Percentiles rank a stretch among this genome's conserved stretches.
These are phyloP conservation scores for Pristis pectinata DNA, from an alignment of 2,797 vertebrate genomes.

Conservation along the genomic window DNA sequence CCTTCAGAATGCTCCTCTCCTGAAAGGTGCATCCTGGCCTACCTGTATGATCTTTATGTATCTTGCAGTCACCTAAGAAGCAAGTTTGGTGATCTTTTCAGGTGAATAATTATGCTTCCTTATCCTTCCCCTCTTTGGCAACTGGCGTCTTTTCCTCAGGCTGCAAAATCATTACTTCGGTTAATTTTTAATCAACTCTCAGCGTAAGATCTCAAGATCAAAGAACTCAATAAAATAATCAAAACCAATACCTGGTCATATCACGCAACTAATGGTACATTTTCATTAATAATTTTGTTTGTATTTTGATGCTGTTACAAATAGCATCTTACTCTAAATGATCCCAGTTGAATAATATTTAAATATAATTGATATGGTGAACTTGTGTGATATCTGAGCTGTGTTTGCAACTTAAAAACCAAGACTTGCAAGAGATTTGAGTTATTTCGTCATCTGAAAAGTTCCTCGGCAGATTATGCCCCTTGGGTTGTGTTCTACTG, in stretches of 20 bases:
- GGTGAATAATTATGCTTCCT: slow-evolving; percentile 47
- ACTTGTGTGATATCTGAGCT: not conserved
- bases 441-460: too few relatives aligned
- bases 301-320: not conserved
- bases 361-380: not conserved
- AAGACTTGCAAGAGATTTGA: not conserved
- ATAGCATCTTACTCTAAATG: not conserved
- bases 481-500: not conserved
- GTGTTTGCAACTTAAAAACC: not conserved
- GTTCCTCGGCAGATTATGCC: not conserved
- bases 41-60: slow-evolving; percentile 56
- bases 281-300: not conserved
- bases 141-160: not conserved
- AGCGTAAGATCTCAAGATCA: not conserved
- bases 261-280: not conserved
- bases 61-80: slow-evolving; percentile 63
- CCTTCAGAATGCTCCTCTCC: slow-evolving; percentile 61
- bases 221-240: not conserved
- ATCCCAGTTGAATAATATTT: not conserved
- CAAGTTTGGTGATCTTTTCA: slow-evolving; percentile 60
- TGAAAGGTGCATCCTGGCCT: slow-evolving; percentile 57
- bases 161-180: not conserved
- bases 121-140: not conserved
- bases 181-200: not conserved
- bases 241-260: not conserved